Conservation (phyloP, 2,888 invertebrate species). For the Taenaris catops region DNA sequence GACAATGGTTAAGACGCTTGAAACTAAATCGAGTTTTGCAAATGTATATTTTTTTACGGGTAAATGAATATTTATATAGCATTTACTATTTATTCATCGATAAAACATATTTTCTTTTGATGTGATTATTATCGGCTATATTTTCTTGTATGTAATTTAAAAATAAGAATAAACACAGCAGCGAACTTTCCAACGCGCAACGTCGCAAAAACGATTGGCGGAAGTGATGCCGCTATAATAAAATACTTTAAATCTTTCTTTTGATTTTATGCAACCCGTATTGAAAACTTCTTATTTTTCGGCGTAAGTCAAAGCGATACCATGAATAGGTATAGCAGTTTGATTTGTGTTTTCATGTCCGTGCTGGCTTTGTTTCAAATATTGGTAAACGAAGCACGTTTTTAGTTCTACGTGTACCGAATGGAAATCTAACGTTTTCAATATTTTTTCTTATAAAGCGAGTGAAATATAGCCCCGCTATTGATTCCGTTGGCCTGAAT, state of each 20-base stretch:
- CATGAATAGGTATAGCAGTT: conserved; percentile 31
- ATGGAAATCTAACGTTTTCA: conserved; percentile 53
- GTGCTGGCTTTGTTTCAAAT: conserved; percentile 63
- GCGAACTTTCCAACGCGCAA: too few relatives aligned
- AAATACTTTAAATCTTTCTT: not conserved
- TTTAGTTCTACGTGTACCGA: conserved; percentile 50
- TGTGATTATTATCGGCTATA: too few relatives aligned
- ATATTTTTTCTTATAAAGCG: conserved; percentile 58
- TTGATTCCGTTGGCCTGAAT: conserved; percentile 35
- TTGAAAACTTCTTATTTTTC: conserved; percentile 6
- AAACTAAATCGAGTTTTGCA: too few relatives aligned
- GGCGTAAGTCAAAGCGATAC: conserved; percentile 20
- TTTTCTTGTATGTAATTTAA: too few relatives aligned
- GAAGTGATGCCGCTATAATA: too few relatives aligned
- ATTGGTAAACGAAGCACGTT: conserved; percentile 61
- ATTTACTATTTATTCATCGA: too few relatives aligned
- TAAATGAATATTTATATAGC: too few relatives aligned
- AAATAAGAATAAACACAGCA: too few relatives aligned
- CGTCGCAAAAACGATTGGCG: too few relatives aligned
- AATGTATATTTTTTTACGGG: too few relatives aligned
- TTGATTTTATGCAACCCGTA: not conserved
- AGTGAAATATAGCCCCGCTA: conserved; percentile 41
- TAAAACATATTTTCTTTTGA: too few relatives aligned
- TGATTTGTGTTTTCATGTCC: conserved; percentile 68
- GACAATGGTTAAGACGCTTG: too few relatives aligned